Evolutionary conservation across 2,113 vertebrate species (phyloP).

Genomic region (Hydrochoerus hydrochaeris): DNA sequence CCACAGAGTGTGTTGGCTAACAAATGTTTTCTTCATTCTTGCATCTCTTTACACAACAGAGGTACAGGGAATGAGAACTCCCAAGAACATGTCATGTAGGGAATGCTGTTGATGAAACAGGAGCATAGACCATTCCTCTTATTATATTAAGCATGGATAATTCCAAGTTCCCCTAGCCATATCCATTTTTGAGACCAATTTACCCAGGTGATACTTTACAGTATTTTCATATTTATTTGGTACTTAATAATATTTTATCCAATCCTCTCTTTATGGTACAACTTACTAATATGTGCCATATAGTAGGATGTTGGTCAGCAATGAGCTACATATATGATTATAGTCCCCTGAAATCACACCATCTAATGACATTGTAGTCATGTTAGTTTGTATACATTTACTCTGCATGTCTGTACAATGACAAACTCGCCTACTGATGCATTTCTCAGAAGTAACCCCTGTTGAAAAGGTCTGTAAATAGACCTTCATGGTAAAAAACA

Average conservation of each 20-base stretch:
- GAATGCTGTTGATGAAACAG: not conserved
- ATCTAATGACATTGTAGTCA: not conserved
- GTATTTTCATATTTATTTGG: not conserved
- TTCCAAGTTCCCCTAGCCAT: not conserved
- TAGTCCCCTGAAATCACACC: not conserved
- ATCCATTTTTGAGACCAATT: not conserved
- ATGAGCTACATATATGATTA: too few species aligned
- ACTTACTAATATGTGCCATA: not conserved
- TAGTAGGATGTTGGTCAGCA: not conserved
- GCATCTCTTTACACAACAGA: not conserved
- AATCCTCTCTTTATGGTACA: not conserved
- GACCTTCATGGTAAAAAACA: not conserved
- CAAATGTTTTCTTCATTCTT: not conserved
- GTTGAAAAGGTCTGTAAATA: not conserved
- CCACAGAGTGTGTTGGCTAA: fast-evolving
- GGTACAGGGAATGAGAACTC: not conserved
- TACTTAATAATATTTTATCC: not conserved
- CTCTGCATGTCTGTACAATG: not conserved
- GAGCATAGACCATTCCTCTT: not conserved
- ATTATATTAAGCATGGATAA: not conserved
- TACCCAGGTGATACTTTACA: not conserved
- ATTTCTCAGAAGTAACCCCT: not conserved
- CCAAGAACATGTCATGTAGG: not conserved
- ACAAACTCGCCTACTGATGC: not conserved
- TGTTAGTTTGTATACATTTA: not conserved